phyloP scores from a whole-genome alignment of 2,113 vertebrate genomes.

The Poeciliopsis occidentalis region DNA sequence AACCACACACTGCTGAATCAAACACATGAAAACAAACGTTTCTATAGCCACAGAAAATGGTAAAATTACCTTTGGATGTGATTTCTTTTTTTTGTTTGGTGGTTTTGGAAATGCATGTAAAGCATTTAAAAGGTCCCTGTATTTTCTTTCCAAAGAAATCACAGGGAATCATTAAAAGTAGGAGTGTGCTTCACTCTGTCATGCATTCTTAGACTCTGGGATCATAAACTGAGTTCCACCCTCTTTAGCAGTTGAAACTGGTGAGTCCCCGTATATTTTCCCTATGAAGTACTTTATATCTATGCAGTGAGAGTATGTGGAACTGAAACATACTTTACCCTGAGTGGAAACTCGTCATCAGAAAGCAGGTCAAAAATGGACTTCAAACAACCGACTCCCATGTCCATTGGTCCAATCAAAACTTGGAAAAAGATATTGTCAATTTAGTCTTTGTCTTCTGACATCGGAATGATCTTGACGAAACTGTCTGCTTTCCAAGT shows the following conservation, averaged over 20 bases:
- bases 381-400: too few species aligned
- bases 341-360: too few species aligned
- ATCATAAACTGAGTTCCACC: constrained; percentile 47
- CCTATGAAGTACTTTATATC: not conserved
- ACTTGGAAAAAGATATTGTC: too few species aligned
- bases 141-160: not conserved
- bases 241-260: constrained; percentile 1
- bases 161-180: constrained; percentile 20
- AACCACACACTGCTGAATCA: too few species aligned
- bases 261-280: not conserved
- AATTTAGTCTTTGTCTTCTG: too few species aligned
- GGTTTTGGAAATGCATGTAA: not conserved
- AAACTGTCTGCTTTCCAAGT: too few species aligned
- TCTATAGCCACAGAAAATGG: too few species aligned
- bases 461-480: too few species aligned
- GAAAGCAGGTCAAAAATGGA: too few species aligned
- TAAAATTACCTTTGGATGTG: not conserved
- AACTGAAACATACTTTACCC: not conserved
- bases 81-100: not conserved
- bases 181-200: constrained; percentile 46
- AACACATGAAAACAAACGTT: too few species aligned
- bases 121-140: not conserved
- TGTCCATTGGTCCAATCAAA: too few species aligned
- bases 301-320: not conserved
- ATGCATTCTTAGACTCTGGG: constrained; percentile 60